Evolutionary conservation across 64 coral and sea anemone species (phyloP), one percentile per base, ranked within the genome.

Genomic region (Pocillopora damicornis): DNA sequence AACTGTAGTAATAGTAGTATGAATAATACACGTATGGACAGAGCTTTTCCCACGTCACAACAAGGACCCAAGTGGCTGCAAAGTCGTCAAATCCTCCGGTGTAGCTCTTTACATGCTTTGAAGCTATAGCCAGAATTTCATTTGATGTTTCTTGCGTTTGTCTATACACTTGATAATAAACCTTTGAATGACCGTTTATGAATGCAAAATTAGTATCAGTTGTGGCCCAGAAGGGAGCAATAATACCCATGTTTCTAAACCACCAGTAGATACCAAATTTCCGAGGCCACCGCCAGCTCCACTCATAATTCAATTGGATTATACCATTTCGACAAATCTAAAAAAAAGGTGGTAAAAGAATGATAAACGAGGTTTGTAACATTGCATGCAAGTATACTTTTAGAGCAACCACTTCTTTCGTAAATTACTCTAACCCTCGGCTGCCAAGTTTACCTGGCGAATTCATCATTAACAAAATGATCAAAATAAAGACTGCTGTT

Each of bases 191-290:
- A 71, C 67, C 67, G 0, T 6, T 23, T 30, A 6, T 71, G 25
- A 71, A 71, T 18, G 67, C 67, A 71, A 71, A 71, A 71, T 71
- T 30, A 20, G 22, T 71, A 71, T 71, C 67, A 26, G 67, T 71
- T 23, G 67, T 71, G 22, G 67, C 67, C 67, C 67, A 71, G 67
- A 71, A 71, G 20, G 67, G 67, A 10, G 67, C 67, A 23, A 71
- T 71, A 71, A 71, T 23, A n/a, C 20, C 20, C 67, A 71, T 71
- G 25, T 71, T 71, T 71, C 67, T 71, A 5, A 71, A 23, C 67
- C 67, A 71, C 67, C 67, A 71, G 22, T 71, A 71, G 67, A 71
- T 23, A 71, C 67, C 67, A 26, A 71, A 71, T 23, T 71, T 71
- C 22, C 67, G 67, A 1, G 67, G 67, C 67, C 67, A 71, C 67